Conservation (phyloP, 1,140 invertebrate species). For the Trachymyrmex septentrionalis region DNA sequence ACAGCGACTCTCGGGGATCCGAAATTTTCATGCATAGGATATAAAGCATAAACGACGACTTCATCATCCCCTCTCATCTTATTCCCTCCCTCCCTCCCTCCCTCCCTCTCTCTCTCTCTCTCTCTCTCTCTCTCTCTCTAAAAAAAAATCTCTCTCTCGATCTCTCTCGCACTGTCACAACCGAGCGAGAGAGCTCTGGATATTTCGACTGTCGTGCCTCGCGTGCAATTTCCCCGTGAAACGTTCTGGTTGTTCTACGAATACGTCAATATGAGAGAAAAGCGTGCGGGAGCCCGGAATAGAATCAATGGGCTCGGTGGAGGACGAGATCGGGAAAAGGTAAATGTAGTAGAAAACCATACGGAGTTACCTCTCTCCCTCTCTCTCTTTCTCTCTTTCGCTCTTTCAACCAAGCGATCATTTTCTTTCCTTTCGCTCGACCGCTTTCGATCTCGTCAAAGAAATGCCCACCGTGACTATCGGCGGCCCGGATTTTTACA, state of each 20-base stretch:
- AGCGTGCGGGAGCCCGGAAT: constrained; percentile 30
- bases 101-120: not conserved
- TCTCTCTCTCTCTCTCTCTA: not conserved
- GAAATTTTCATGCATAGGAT: constrained; percentile 77
- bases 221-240: constrained; percentile 42
- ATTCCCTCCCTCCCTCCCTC: too few relatives aligned
- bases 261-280: constrained; percentile 59
- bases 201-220: constrained; percentile 56
- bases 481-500: constrained; percentile 55
- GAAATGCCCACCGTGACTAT: constrained; percentile 57
- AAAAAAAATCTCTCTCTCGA: too few relatives aligned
- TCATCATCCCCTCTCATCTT: constrained; percentile 64
- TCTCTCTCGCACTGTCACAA: not conserved
- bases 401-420: constrained; percentile 8
- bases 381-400: not conserved
- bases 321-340: constrained; percentile 46
- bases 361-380: not conserved
- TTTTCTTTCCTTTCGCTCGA: constrained; percentile 39
- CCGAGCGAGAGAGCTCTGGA: constrained; percentile 6
- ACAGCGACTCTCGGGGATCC: constrained; percentile 72
- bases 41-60: constrained; percentile 76
- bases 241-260: constrained; percentile 54
- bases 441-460: constrained; percentile 50
- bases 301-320: constrained; percentile 49
- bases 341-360: constrained; percentile 65